Evolutionary conservation across 2,113 vertebrate species (phyloP), one percentile per base, ranked within the genome.

Genomic region (Corydoras maculifer): DNA sequence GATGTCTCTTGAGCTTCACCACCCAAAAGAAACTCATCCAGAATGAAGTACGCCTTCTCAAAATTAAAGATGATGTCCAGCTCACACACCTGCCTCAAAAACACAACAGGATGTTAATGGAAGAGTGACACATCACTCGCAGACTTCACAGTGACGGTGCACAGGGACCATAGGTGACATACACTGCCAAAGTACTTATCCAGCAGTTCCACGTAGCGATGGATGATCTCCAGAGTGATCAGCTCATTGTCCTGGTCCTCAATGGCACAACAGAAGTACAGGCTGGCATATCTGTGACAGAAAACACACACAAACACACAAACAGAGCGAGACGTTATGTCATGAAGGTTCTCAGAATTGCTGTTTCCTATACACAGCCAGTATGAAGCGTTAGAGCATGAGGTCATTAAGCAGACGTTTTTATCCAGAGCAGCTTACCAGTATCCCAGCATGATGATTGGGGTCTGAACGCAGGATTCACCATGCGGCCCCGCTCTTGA

Each of bases 111-210:
- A 6, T 48, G 43, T 8, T 32, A 14, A 4, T 15, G 18, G 18
- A 29, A 29, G 18, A 2, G 8, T 2, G 5, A 1, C 14, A 64
- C 3, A 7, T 0, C 8, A 8, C 29, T 13, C 35, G 59, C 67
- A 53, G 5, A 51, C 30, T 8, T 35, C 14, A 65, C 32, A 13
- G 8, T 30, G 32, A n/a, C 2, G 7, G 48, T 6, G 25, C n/a
- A 7, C 60, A 43, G 49, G 58, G 3, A 31, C 11, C 6, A 32
- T 49, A 29, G 31, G 31, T 18, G 29, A 88, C 96, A 87, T 80
- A 99, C 97, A 69, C 95, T 99, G 88, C 97, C 97, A 86, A 99
- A 99, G 84, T 99, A 99, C 88, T 99, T 98, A 89, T 98, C 97
- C 85, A 99, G 92, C 80, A 99, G 92, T 88, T 99, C 97, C 80